Base-by-base conservation (phyloP, 2,888 invertebrate species). In the Steromphala cineraria region DNA sequence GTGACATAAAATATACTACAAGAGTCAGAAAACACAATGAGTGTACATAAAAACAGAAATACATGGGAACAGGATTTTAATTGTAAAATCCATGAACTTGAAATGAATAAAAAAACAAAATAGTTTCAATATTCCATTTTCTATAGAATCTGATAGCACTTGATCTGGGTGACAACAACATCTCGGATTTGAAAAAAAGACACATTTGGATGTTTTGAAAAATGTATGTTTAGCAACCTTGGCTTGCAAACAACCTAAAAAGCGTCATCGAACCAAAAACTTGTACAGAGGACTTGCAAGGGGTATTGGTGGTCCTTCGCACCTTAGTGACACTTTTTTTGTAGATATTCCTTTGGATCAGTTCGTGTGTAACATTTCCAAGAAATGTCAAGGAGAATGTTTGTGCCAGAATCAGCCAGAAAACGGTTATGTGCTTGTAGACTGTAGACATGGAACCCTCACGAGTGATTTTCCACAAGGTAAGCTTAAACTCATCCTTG, bases 401-500 rank as follows among this genome's bases (percentile, higher is more conserved):
- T 40, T 71, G 8, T 71, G 71, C 40, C 71, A 71, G 31, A 40
- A 71, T 19, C 71, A 71, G 40, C 71, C 71, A n/a, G 71, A 31
- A 10, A 40, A 31, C 10, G 36, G 36, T 17, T 36, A 71, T 3
- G 19, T 71, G 40, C n/a, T 71, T n/a, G 71, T 71, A 15, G 71
- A 71, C 40, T 71, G 71, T 36, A 28, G 19, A 1, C 31, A n/a
- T 40, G 36, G 71, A 71, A 71, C 17, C 71, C 36, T 71, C 0
- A n/a, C 15, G 4, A 31, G 10, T n/a, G 17, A 28, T 17, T n/a
- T 71, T 31, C 71, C 71, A 10, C 40, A 71, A 15, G 71, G 71
- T n/a, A 71, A 71, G 19, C 36, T 71, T 10, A 71, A 71, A 40
- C 71, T 71, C 31, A 17, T 40, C 5, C 36, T 71, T 40, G 71